Conservation (phyloP, 2,113 vertebrate genomes). For the Thinocorus orbignyianus region DNA sequence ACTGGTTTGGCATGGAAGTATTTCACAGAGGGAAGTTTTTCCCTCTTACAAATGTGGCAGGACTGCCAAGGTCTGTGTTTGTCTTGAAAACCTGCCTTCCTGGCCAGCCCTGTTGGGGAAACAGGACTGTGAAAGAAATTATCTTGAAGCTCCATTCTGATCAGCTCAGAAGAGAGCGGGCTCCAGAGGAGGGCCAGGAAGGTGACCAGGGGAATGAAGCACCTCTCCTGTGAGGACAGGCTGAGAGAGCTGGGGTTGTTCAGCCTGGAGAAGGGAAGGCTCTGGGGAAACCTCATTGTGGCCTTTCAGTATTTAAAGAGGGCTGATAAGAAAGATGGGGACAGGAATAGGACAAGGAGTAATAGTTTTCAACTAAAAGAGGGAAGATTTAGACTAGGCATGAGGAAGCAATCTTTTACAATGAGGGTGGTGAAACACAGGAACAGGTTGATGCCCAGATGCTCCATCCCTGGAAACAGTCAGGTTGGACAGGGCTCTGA, state of each 20-base stretch:
- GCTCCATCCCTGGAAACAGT: not conserved
- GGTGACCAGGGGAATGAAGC: not conserved
- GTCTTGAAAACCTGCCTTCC: not conserved
- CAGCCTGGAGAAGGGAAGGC: not conserved
- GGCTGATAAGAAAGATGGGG: not conserved
- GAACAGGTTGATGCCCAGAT: not conserved
- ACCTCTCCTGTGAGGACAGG: not conserved
- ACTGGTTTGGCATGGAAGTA: not conserved
- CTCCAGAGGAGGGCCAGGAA: not conserved
- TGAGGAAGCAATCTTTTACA: not conserved
- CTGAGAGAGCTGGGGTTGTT: not conserved
- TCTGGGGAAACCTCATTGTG: not conserved
- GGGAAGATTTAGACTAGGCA: not conserved
- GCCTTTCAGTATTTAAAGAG: not conserved
- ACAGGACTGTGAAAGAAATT: not conserved
- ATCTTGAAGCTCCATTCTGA: not conserved
- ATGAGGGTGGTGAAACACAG: not conserved
- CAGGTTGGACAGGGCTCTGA: not conserved
- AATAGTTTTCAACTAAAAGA: not conserved
- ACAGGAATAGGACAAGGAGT: not conserved
- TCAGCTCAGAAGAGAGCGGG: not conserved
- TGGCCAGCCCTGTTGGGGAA: not conserved
- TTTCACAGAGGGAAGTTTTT: not conserved
- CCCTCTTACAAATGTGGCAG: not conserved
- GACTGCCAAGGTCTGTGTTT: not conserved